Percentiles rank a stretch among this genome's conserved stretches.
Evolutionary conservation across 2,888 invertebrate species (phyloP).

Genomic region (Cistogaster globosa): DNA sequence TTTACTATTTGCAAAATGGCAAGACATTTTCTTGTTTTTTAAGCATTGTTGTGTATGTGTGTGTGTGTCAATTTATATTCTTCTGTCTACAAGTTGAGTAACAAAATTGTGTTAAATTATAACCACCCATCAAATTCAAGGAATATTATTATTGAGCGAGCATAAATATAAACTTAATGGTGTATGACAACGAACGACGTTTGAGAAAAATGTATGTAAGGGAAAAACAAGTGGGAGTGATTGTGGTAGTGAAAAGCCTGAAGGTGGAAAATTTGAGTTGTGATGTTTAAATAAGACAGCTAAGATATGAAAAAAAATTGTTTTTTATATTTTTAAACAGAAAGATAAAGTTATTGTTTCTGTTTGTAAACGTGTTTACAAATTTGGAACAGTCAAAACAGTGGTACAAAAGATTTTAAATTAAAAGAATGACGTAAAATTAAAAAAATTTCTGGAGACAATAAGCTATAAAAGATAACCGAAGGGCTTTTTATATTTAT

Average conservation of each 20-base stretch:
- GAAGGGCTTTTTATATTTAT: no score
- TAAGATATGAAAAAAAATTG: constrained; percentile 13
- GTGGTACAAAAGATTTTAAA: no score
- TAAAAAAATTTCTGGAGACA: no score
- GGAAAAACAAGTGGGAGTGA: neutral
- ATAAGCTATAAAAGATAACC: no score
- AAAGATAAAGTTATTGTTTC: neutral
- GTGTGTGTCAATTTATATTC: neutral
- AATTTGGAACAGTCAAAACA: neutral
- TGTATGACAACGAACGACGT: constrained; percentile 48
- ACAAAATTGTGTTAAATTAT: constrained; percentile 60
- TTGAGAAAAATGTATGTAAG: constrained; percentile 11
- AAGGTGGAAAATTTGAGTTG: neutral
- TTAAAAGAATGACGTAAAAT: no score
- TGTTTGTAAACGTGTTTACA: neutral
- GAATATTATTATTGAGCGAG: constrained; percentile 40
- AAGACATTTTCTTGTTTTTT: no score
- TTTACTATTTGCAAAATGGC: neutral
- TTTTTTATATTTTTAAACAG: neutral
- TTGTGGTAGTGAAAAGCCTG: neutral
- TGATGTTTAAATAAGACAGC: constrained; percentile 21
- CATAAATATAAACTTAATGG: constrained; percentile 49
- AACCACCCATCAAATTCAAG: constrained; percentile 60
- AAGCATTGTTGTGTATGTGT: neutral
- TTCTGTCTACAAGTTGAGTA: constrained; percentile 7